Evolutionary conservation across 2,888 invertebrate genomes (phyloP).

Genomic region (Acleris emargana): DNA sequence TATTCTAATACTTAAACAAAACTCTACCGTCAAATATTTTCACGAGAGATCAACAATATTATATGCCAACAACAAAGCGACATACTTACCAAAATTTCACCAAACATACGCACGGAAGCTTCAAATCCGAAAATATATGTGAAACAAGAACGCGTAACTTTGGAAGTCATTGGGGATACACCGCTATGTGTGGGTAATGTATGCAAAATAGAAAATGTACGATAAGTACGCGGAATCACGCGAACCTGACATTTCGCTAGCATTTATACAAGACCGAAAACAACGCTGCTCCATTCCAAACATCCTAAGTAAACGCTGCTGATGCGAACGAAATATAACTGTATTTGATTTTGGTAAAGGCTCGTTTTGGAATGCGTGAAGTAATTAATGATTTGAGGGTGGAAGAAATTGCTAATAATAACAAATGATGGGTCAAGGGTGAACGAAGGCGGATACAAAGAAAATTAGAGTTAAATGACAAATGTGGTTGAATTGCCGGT

Average conservation of each 20-base stretch:
- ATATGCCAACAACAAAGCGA: background rate
- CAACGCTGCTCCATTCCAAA: constrained; percentile 44
- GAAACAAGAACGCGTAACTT: constrained; percentile 25
- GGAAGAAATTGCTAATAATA: constrained; percentile 39
- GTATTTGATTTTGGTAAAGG: constrained; percentile 43
- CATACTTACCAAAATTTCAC: constrained; percentile 18
- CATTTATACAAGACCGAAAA: constrained; percentile 71
- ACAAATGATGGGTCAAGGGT: constrained; percentile 39
- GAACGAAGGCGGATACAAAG: constrained; percentile 39
- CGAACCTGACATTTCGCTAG: constrained; percentile 79
- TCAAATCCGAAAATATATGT: constrained; percentile 22
- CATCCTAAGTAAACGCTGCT: constrained; percentile 43
- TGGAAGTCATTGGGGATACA: constrained; percentile 31
- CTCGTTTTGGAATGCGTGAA: constrained; percentile 42
- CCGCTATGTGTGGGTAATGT: constrained; percentile 62
- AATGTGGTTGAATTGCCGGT: constrained; percentile 31
- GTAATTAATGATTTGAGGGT: constrained; percentile 41
- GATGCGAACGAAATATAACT: constrained; percentile 41
- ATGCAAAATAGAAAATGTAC: constrained; percentile 78
- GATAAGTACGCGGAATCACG: constrained; percentile 76
- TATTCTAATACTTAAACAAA: too few relatives aligned
- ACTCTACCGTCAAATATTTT: too few relatives aligned
- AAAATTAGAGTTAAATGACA: constrained; percentile 39
- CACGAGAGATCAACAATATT: too few relatives aligned
- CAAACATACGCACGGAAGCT: constrained; percentile 12